phyloP scores from a whole-genome alignment of 2,113 vertebrate genomes.

The Zingel zingel region DNA sequence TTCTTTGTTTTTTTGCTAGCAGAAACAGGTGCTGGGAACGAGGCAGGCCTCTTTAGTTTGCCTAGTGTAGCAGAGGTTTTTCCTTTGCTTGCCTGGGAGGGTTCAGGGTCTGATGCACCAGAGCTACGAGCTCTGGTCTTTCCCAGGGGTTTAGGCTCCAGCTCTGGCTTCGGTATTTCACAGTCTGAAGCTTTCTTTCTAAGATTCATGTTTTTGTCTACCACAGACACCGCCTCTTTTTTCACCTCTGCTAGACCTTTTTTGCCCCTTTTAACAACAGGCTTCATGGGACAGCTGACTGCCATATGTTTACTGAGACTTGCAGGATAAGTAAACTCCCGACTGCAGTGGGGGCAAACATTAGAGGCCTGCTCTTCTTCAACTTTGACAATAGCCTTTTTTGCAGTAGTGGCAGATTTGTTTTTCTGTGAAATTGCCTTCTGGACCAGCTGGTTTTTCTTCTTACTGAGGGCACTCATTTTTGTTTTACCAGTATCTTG shows the following conservation, averaged over 20 bases:
- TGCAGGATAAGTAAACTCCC: conserved; percentile 94
- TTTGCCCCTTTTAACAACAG: conserved; percentile 86
- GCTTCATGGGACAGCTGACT: conserved; percentile 95
- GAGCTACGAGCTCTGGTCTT: conserved; percentile 93
- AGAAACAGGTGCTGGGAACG: conserved; percentile 74
- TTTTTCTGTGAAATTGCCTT: conserved; percentile 96
- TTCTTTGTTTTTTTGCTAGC: conserved; percentile 87
- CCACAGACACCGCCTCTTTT: conserved; percentile 76
- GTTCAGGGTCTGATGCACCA: conserved; percentile 78
- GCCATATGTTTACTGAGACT: conserved; percentile 94
- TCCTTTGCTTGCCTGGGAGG: conserved; percentile 82
- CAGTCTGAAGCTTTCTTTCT: conserved; percentile 87
- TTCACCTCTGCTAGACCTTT: conserved; percentile 84
- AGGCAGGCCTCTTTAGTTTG: conserved; percentile 84
- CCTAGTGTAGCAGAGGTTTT: conserved; percentile 72
- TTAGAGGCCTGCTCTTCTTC: conserved; percentile 83
- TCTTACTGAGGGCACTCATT: conserved; percentile 93
- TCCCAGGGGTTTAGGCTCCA: conserved; percentile 82
- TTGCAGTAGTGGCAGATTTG: conserved; percentile 87
- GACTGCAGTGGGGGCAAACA: conserved; percentile 93
- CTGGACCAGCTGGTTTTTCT: conserved; percentile 95
- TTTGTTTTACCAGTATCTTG: conserved; percentile 91
- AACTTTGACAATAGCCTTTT: conserved; percentile 83
- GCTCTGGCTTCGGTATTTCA: conserved; percentile 88
- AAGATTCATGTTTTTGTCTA: conserved; percentile 84